Conservation (phyloP, 2,888 invertebrate genomes). For the Drosophila affinis region DNA sequence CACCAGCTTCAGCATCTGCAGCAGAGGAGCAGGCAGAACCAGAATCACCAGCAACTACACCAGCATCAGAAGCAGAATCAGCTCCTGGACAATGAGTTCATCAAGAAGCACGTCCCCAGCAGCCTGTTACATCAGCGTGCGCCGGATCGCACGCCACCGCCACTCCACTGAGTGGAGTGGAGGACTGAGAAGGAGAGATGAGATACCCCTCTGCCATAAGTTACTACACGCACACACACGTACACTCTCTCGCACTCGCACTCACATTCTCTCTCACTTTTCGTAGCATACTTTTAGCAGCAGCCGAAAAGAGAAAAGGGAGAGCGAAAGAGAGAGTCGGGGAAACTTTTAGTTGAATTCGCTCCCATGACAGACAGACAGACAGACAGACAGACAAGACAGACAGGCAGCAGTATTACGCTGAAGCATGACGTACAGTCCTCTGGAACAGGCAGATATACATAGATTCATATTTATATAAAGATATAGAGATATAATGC, state of each 20-base stretch:
- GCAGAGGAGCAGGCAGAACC: constrained; percentile 60
- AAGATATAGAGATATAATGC: background rate
- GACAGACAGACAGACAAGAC: constrained; percentile 21
- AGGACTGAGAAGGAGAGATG: constrained; percentile 1
- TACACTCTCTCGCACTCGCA: constrained; percentile 12
- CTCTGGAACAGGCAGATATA: constrained; percentile 49
- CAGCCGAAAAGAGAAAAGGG: constrained; percentile 11
- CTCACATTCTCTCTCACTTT: constrained; percentile 34
- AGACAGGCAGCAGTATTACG: constrained; percentile 71
- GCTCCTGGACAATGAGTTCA: constrained; percentile 78
- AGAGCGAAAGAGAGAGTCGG: background rate
- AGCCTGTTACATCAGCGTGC: constrained; percentile 80
- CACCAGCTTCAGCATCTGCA: constrained; percentile 49
- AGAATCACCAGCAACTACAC: constrained; percentile 45
- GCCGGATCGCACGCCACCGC: constrained; percentile 83
- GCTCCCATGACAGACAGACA: constrained; percentile 69
- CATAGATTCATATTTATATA: constrained; percentile 9
- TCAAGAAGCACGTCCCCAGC: constrained; percentile 83
- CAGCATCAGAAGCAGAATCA: constrained; percentile 49
- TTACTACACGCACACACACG: constrained; percentile 50
- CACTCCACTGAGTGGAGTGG: constrained; percentile 75
- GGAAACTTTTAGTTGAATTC: constrained; percentile 61
- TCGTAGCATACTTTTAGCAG: constrained; percentile 60
- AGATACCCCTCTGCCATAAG: constrained; percentile 49
- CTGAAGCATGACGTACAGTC: constrained; percentile 59